A percentile compares a stretch with the other conserved stretches of the same genome.
These are phyloP conservation scores for Chionoecetes opilio DNA, from an alignment of 1,140 invertebrate genomes.

Conservation along the genomic window DNA sequence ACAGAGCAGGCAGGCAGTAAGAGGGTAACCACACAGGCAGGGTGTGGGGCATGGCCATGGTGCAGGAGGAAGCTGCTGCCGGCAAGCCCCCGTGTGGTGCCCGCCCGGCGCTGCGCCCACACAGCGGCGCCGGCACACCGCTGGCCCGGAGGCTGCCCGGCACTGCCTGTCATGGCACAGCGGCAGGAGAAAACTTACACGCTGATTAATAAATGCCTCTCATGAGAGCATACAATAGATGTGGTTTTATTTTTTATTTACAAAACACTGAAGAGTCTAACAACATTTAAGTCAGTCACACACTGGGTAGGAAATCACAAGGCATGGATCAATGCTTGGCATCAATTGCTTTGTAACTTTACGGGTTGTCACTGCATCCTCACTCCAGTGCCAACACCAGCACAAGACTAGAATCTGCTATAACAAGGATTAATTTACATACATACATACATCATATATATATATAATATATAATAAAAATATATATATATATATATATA, in stretches of 20 bases:
- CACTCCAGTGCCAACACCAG: constrained; percentile 33
- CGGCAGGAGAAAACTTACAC: background rate
- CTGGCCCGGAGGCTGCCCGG: background rate
- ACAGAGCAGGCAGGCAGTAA: background rate
- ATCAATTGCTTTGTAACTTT: background rate
- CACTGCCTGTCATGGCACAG: background rate
- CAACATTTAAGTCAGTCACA: constrained; percentile 19
- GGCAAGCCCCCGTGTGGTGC: background rate
- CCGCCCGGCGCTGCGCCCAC: background rate
- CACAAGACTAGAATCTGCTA: constrained; percentile 66
- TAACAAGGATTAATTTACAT: constrained; percentile 51
- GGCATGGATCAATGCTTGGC: constrained; percentile 15
- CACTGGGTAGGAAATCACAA: constrained; percentile 7
- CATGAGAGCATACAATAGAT: background rate
- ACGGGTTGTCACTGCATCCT: background rate
- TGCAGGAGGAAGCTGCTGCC: background rate
- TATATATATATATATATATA: constrained; percentile 57
- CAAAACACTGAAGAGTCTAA: constrained; percentile 20
- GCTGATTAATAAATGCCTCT: background rate
- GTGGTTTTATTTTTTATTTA: constrained; percentile 13
- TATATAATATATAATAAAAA: background rate
- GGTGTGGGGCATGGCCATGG: background rate
- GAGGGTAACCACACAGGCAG: background rate
- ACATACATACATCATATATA: constrained; percentile 28
- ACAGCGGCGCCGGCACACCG: background rate